Percentiles rank a stretch among this genome's conserved stretches.
Conservation (phyloP, 2,888 invertebrate species). For the Eucera pruinosa region DNA sequence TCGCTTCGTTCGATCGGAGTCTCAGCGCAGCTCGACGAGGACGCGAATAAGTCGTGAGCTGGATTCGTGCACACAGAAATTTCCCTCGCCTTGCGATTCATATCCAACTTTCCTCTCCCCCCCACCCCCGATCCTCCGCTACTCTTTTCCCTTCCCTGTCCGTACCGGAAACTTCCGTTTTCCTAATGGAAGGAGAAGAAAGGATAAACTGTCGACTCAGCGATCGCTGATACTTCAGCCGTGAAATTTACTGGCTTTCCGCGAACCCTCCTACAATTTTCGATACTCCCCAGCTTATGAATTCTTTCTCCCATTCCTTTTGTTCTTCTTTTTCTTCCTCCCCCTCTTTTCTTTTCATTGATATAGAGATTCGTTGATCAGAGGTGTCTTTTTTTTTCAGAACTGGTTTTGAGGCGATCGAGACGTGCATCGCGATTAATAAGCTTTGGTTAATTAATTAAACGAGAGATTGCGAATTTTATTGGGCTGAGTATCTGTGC, state of each 20-base stretch:
- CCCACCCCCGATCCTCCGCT: slow-evolving; percentile 1
- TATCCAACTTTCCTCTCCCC: no score
- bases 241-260: slow-evolving; percentile 47
- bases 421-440: no score
- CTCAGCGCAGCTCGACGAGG: slow-evolving; percentile 24
- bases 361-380: neutral
- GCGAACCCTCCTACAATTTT: slow-evolving; percentile 27
- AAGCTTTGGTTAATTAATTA: no score
- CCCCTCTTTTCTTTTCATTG: no score
- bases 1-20: slow-evolving; percentile 43
- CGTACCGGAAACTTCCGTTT: slow-evolving; percentile 36
- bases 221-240: slow-evolving; percentile 51
- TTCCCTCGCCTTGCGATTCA: slow-evolving; percentile 43
- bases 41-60: slow-evolving; percentile 51
- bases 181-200: slow-evolving; percentile 47
- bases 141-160: slow-evolving; percentile 26
- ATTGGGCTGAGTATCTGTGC: no score
- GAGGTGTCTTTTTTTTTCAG: no score
- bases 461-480: no score
- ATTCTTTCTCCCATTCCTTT: neutral
- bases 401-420: no score
- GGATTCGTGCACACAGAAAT: slow-evolving; percentile 53
- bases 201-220: slow-evolving; percentile 53
- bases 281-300: slow-evolving; percentile 25
- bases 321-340: no score